These are phyloP conservation scores for Apodemus agrarius DNA, from an alignment of 2,797 vertebrate genomes.

Conservation along the genomic window DNA sequence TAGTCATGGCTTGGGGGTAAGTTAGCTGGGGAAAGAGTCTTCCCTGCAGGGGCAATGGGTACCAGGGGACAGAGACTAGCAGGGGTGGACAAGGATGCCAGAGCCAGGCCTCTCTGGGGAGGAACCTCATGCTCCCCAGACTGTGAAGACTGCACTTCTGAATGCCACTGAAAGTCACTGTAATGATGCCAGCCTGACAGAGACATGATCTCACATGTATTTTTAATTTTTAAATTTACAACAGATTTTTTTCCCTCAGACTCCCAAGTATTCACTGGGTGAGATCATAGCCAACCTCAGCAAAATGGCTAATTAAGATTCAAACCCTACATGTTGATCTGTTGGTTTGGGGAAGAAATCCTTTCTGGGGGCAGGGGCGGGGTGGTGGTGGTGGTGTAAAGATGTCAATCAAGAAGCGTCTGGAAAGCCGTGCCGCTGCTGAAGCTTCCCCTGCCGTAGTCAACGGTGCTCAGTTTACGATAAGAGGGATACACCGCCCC, in stretches of 20 bases:
- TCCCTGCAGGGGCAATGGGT: background rate
- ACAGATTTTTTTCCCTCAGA: background rate
- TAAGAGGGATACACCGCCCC: background rate
- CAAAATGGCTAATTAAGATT: background rate
- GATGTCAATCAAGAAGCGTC: slow-evolving; percentile 23
- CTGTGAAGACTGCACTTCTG: background rate
- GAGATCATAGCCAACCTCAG: background rate
- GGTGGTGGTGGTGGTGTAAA: background rate
- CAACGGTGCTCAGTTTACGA: background rate
- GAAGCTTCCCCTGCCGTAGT: background rate
- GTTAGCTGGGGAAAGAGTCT: background rate
- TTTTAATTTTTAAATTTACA: slow-evolving; percentile 45
- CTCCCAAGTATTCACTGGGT: background rate
- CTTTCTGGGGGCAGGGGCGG: background rate
- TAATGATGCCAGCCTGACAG: background rate
- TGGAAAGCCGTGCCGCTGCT: background rate
- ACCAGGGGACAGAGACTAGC: fast-evolving
- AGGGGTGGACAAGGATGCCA: too few species aligned
- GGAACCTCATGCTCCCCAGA: background rate
- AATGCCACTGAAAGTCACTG: background rate
- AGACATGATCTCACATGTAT: background rate
- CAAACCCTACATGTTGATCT: background rate
- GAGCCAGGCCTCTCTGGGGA: too few species aligned
- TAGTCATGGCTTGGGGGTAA: background rate
- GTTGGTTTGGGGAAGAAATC: background rate